A percentile compares a stretch with the other conserved stretches of the same genome.
Conservation (phyloP, 2,797 vertebrate genomes). For the Apodemus agrarius region DNA sequence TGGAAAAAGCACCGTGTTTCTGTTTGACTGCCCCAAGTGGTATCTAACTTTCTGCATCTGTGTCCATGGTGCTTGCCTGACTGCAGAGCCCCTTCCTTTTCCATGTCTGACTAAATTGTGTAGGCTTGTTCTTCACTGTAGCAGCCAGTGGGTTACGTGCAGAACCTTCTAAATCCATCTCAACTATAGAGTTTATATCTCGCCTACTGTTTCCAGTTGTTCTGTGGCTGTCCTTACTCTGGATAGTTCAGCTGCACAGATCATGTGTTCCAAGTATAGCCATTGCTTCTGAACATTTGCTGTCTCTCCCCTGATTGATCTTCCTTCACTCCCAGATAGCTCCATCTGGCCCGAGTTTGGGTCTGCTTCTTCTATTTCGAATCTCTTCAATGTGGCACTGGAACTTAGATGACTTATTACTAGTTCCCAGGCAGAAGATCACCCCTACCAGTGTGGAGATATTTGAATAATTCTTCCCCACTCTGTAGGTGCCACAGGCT, state of each 20-base stretch:
- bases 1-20: too few relatives aligned
- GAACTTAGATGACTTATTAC: neutral
- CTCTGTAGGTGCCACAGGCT: neutral
- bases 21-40: accelerated
- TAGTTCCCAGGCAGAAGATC: slow-evolving; percentile 20
- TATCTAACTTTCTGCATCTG: neutral
- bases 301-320: neutral
- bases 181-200: neutral
- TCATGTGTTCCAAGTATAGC: neutral
- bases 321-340: neutral
- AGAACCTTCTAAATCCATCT: neutral
- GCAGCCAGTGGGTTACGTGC: neutral
- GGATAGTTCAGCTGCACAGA: neutral
- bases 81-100: neutral
- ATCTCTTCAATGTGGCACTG: neutral
- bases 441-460: neutral
- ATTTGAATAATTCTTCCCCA: neutral
- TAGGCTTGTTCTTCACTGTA: neutral
- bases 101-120: neutral
- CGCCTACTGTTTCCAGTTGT: neutral
- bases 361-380: neutral
- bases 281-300: slow-evolving; percentile 1
- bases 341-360: neutral
- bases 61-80: neutral
- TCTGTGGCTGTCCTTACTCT: neutral